Evolutionary conservation across 1,140 invertebrate genomes (phyloP).

Genomic region (Gonioctena quinquepunctata): DNA sequence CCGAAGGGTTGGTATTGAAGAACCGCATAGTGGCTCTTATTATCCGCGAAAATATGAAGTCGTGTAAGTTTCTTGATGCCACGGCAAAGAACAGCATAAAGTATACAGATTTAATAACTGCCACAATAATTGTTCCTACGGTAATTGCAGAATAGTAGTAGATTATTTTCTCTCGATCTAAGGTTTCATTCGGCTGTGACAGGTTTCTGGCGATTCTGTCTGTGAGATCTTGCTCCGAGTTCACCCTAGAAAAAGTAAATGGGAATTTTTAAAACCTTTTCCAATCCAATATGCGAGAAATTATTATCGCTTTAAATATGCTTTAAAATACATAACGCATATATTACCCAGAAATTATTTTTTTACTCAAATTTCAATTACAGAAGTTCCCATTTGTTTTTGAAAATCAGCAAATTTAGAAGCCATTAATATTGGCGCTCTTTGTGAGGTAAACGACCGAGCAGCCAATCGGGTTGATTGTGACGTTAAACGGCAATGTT

Average conservation of each 20-base stretch:
- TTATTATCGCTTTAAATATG: too few species aligned
- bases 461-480: too few species aligned
- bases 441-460: too few species aligned
- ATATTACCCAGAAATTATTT: too few species aligned
- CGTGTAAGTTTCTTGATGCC: conserved; percentile 61
- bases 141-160: conserved; percentile 63
- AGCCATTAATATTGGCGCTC: too few species aligned
- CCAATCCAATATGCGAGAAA: too few species aligned
- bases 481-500: too few species aligned
- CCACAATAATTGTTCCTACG: conserved; percentile 63
- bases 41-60: conserved; percentile 66
- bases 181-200: conserved; percentile 24
- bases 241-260: conserved; percentile 43
- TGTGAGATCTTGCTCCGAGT: conserved; percentile 48
- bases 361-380: too few species aligned
- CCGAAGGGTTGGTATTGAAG: conserved; percentile 64
- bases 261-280: too few species aligned
- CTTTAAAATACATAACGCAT: too few species aligned
- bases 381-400: too few species aligned
- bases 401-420: too few species aligned
- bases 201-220: conserved; percentile 26
- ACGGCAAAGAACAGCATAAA: conserved; percentile 45
- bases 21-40: conserved; percentile 64
- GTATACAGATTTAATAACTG: conserved; percentile 47
- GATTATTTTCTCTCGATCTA: conserved; percentile 46